Evolutionary conservation across 1,140 invertebrate species (phyloP).

Genomic region (Chelonus insularis): DNA sequence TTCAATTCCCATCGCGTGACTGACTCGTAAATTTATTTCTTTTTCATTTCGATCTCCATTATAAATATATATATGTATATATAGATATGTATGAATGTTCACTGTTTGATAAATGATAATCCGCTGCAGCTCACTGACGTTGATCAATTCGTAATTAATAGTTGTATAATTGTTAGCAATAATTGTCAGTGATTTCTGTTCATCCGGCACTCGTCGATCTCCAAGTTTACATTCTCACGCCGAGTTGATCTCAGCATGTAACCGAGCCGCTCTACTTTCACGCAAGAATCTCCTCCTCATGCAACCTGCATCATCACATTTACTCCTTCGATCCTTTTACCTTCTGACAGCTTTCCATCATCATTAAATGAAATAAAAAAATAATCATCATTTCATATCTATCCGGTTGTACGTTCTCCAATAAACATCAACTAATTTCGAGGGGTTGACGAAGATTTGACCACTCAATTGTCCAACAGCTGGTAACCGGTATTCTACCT

Average conservation of each 20-base stretch:
- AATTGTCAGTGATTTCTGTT: constrained; percentile 25
- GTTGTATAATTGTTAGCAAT: constrained; percentile 26
- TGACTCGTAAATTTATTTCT: constrained; percentile 3
- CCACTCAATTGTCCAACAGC: constrained; percentile 3
- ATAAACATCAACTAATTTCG: background rate
- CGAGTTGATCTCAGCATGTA: constrained; percentile 12
- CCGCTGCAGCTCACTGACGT: constrained; percentile 2
- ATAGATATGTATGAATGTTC: background rate
- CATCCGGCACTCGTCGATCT: constrained; percentile 21
- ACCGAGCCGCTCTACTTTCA: constrained; percentile 17
- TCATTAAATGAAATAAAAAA: too few relatives aligned
- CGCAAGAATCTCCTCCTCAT: constrained; percentile 1
- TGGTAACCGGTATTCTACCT: constrained; percentile 5
- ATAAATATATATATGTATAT: background rate
- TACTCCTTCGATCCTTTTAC: too few relatives aligned
- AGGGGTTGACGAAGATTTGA: constrained; percentile 3
- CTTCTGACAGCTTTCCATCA: too few relatives aligned
- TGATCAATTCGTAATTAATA: constrained; percentile 26
- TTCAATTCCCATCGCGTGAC: constrained; percentile 26
- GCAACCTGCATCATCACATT: too few relatives aligned
- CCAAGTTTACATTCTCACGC: constrained; percentile 27
- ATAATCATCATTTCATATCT: too few relatives aligned
- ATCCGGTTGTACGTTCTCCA: too few relatives aligned
- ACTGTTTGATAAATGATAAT: constrained; percentile 14
- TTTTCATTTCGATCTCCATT: constrained; percentile 1